Conservation (phyloP, 2,888 invertebrate species). For the Thymelicus lineola region DNA sequence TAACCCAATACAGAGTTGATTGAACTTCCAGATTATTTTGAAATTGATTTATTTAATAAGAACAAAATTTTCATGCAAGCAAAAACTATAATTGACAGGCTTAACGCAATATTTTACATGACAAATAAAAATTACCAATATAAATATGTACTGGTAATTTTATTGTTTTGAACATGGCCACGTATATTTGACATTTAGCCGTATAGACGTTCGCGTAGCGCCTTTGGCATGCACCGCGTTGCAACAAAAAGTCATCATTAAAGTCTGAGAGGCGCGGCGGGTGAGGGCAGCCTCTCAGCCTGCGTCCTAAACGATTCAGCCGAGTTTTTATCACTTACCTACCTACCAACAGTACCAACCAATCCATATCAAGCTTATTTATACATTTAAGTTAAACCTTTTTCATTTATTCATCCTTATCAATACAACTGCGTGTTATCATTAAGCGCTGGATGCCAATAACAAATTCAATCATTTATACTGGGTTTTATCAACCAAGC, state of each 20-base stretch:
- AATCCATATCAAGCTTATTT: constrained; percentile 76
- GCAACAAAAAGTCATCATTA: constrained; percentile 82
- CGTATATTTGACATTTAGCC: constrained; percentile 6
- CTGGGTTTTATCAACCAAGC: constrained; percentile 1
- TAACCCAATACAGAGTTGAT: background rate
- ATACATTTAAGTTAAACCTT: constrained; percentile 69
- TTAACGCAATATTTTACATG: no score
- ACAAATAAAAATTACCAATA: background rate
- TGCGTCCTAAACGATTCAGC: constrained; percentile 74
- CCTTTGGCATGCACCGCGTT: constrained; percentile 54
- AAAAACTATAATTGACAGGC: no score
- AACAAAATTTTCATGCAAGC: background rate
- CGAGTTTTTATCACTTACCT: constrained; percentile 76
- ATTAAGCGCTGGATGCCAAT: constrained; percentile 42
- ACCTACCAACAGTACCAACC: constrained; percentile 72
- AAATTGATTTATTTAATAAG: background rate
- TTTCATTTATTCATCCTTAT: constrained; percentile 50
- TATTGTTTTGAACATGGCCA: background rate
- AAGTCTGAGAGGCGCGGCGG: constrained; percentile 78
- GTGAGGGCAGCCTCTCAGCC: constrained; percentile 68
- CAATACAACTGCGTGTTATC: constrained; percentile 41
- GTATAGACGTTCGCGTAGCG: constrained; percentile 48
- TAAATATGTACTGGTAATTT: background rate
- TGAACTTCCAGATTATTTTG: background rate
- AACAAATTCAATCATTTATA: constrained; percentile 38